Evolutionary conservation across 2,113 vertebrate species (phyloP).

Genomic region (Daboia siamensis): DNA sequence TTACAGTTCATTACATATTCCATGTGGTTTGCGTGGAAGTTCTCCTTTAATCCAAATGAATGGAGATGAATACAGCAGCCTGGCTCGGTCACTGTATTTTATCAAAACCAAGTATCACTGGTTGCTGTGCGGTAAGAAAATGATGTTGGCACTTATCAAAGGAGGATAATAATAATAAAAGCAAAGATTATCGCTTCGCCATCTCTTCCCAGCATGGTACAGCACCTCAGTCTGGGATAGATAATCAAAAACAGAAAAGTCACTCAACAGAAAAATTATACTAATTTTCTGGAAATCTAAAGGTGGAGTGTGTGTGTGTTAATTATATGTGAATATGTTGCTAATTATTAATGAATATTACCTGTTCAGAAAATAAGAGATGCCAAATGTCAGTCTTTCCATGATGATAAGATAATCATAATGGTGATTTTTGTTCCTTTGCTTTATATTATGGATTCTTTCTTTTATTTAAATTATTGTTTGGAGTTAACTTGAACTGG

Average conservation of each 20-base stretch:
- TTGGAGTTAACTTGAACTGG: constrained; percentile 49
- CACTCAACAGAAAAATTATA: constrained; percentile 5
- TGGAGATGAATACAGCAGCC: background rate
- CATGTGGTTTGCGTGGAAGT: background rate
- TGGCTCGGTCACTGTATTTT: background rate
- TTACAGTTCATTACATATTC: background rate
- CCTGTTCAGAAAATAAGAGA: constrained; percentile 59
- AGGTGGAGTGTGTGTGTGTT: constrained; percentile 18
- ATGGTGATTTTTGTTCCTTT: constrained; percentile 47
- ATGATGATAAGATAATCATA: constrained; percentile 54
- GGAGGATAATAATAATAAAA: constrained; percentile 37
- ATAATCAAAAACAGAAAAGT: background rate
- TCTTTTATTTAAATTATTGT: constrained; percentile 62
- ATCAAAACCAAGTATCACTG: constrained; percentile 43
- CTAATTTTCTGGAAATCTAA: constrained; percentile 36
- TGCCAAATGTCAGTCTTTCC: constrained; percentile 43
- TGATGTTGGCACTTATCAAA: constrained; percentile 40
- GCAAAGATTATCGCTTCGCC: constrained; percentile 29
- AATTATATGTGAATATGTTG: constrained; percentile 43
- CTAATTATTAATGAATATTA: constrained; percentile 45
- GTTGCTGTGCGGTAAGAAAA: constrained; percentile 36
- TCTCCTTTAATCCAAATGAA: background rate
- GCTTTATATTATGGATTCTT: constrained; percentile 50
- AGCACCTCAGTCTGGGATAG: constrained; percentile 36
- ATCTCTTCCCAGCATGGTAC: constrained; percentile 10